Evolutionary conservation across 1,140 invertebrate species (phyloP), one percentile per base, ranked within the genome.

Genomic region (Lucilia cuprina): DNA sequence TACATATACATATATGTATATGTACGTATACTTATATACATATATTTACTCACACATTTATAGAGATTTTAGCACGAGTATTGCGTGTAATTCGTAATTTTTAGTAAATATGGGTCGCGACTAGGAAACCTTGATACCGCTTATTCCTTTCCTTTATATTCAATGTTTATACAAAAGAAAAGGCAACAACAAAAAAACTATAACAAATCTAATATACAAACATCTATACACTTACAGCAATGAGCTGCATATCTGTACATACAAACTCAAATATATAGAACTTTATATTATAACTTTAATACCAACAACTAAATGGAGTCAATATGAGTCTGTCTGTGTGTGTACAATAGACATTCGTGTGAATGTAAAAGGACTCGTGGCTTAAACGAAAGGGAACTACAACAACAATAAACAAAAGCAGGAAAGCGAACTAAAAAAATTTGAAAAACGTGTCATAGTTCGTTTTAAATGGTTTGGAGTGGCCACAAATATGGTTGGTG

Each of bases 101-200:
- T 80, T 21, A 80, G 21, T 25, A 80, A 80, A 83, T 70, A 83
- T 83, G 82, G 82, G 82, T 83, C 82, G 82, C 82, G 55, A 74
- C 82, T 17, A 19, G 82, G 50, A 74, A 83, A 74, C 82, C 82
- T 83, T 83, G 82, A 83, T 83, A 70, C 65, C 82, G 50, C 49
- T 21, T 83, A 47, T 83, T 83, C 65, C 82, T 60, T 83, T 83
- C 65, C 82, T 60, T 78, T 35, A 65, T 70, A 70, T 60, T 25
- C 8, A 70, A n/a, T 19, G 14, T 30, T 2, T 30, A 30, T 30
- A 30, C 25, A 30, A 30, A 30, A 30, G 25, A 7, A 60, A 12
- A 14, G 8, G 35, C 35, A 41, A 41, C 41, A 41, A 41, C 41
- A 41, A 41, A 41, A 41, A 41, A 41, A 30, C 25, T 30, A 30